Evolutionary conservation across 2,888 invertebrate genomes (phyloP).

Genomic region (Amphipyra berbera): DNA sequence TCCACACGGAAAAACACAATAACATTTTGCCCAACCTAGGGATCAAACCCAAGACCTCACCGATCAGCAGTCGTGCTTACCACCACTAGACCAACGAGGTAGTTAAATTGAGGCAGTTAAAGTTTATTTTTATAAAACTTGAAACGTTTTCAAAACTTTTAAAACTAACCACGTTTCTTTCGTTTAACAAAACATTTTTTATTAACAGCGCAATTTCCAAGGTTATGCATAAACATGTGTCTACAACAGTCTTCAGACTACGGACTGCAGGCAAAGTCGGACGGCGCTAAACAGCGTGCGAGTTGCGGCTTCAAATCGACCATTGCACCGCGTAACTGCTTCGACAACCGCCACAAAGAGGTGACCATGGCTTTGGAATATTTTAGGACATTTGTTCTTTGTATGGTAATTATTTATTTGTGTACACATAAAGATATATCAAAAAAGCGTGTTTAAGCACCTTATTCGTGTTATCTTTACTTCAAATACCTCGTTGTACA

Average conservation of each 20-base stretch:
- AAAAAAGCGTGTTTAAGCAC: no score
- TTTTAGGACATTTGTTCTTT: background rate
- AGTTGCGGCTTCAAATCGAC: slow-evolving; percentile 70
- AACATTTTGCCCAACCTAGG: no score
- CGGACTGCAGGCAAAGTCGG: slow-evolving; percentile 33
- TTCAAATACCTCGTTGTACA: no score
- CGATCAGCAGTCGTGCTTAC: no score
- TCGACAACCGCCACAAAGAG: slow-evolving; percentile 59
- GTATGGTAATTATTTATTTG: no score
- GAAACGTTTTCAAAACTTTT: background rate
- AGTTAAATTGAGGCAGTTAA: no score
- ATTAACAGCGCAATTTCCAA: slow-evolving; percentile 34
- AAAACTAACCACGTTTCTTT: background rate
- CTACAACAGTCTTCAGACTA: slow-evolving; percentile 3
- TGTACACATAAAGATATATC: no score
- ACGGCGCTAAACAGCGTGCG: slow-evolving; percentile 44
- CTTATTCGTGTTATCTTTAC: no score
- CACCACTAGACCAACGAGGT: no score
- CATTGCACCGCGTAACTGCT: slow-evolving; percentile 68
- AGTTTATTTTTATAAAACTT: background rate
- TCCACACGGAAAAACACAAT: no score
- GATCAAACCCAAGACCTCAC: no score
- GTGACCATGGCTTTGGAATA: slow-evolving; percentile 11
- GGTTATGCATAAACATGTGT: slow-evolving; percentile 66
- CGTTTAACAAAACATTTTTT: slow-evolving; percentile 40